Evolutionary conservation across 2,797 vertebrate species (phyloP), one percentile per base, ranked within the genome.

Genomic region (Jordanella pulchra): DNA sequence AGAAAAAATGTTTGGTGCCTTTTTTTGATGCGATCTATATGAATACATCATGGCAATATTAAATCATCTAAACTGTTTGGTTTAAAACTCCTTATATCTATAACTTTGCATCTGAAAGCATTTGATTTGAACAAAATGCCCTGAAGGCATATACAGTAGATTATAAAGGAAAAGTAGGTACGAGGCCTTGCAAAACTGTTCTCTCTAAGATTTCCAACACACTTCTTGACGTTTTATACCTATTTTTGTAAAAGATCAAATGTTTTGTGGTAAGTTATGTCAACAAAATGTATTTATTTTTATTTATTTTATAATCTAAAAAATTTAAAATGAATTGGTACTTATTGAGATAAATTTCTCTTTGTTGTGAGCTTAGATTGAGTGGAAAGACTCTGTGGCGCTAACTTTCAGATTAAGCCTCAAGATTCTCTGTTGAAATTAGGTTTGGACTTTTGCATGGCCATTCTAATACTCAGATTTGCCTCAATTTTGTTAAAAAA

Each of bases 71-170:
- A 45, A 47, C 30, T 35, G 13, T 70, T 70, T 68, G 30, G 21
- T 54, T 7, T 25, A 18, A 76, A 67, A 42, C n/a, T 53, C 58
- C 23, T 48, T 54, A 15, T n/a, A 77, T 78, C 55, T 45, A 69
- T 79, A 76, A 73, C 30, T 65, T 73, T 56, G 42, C 56, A 51
- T 69, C 63, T 45, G 27, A 30, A 56, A 45, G 50, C 47, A 53
- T 77, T 71, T n/a, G n/a, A n/a, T 77, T 73, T 72, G 32, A n/a
- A 21, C 39, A 73, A 66, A 35, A 51, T 53, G 48, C 72, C 15
- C 51, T 72, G 25, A 54, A 30, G 65, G 71, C 47, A 9, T 67
- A 65, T 48, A 42, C 65, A 42, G 51, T 25, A 76, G 21, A 75
- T 68, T 1, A 18, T 13, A 39, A 60, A 12, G 28, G 7, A 30